Conservation (phyloP, 2,797 vertebrate genomes). For the Ciconia nigra region DNA sequence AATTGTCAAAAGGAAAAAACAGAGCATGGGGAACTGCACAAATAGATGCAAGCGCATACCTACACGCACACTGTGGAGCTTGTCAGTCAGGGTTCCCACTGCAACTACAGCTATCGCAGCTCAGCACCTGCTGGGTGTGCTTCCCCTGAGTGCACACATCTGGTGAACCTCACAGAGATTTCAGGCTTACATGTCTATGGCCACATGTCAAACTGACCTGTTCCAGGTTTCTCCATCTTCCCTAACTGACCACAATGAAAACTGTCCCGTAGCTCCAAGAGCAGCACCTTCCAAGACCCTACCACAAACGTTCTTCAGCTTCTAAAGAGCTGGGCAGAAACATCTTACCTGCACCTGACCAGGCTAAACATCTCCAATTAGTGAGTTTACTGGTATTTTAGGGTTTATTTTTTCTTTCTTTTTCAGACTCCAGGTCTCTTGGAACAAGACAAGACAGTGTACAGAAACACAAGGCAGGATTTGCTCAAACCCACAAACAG, state of each 20-base stretch:
- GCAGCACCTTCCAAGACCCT: background rate
- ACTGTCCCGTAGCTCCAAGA: background rate
- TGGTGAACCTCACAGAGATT: background rate
- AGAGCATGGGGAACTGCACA: background rate
- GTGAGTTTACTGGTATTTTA: background rate
- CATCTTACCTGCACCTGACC: background rate
- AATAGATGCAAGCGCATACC: background rate
- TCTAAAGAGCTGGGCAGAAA: background rate
- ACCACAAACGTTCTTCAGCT: background rate
- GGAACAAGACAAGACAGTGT: slow-evolving; percentile 45
- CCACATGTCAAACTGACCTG: background rate
- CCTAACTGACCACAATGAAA: background rate
- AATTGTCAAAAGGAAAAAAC: background rate
- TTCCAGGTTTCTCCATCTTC: background rate
- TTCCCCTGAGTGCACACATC: background rate
- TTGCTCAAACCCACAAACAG: slow-evolving; percentile 49
- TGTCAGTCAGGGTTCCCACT: background rate
- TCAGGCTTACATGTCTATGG: background rate
- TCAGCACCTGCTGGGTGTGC: background rate
- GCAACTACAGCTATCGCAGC: background rate
- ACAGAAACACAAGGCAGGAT: slow-evolving; percentile 54
- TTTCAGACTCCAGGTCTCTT: background rate
- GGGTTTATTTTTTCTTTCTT: background rate
- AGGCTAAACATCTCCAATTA: background rate
- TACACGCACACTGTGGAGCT: background rate